phyloP scores from a whole-genome alignment of 1,140 invertebrate species.

The Bombus pyrosoma region DNA sequence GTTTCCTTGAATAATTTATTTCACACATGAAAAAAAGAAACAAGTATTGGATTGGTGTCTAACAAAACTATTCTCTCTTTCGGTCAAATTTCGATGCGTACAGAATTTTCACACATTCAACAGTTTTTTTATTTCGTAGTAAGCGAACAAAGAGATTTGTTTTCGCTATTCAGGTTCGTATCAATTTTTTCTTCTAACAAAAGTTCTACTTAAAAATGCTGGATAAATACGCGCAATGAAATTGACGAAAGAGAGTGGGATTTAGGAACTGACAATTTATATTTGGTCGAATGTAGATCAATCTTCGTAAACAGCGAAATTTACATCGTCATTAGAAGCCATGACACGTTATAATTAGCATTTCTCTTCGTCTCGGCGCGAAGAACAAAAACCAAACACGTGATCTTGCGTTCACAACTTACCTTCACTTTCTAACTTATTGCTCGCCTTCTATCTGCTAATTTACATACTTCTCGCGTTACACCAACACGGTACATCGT shows the following conservation, averaged over 20 bases:
- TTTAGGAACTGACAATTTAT: too few relatives aligned
- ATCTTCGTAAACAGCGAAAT: not conserved
- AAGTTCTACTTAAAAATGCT: too few relatives aligned
- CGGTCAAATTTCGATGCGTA: too few relatives aligned
- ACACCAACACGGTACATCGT: conserved; percentile 8
- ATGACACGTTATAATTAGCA: conserved; percentile 10
- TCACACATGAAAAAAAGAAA: not conserved
- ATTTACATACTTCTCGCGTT: conserved; percentile 31
- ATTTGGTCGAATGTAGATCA: not conserved
- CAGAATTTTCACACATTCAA: not conserved
- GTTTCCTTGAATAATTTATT: not conserved
- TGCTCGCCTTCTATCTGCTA: not conserved
- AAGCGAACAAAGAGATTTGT: not conserved
- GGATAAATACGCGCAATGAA: too few relatives aligned
- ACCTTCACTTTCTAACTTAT: conserved; percentile 26
- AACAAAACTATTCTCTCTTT: too few relatives aligned
- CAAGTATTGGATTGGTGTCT: too few relatives aligned
- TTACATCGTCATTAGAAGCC: not conserved
- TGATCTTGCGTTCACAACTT: not conserved
- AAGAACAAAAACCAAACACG: conserved; percentile 4
- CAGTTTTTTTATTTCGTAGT: not conserved
- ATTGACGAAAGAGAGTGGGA: too few relatives aligned
- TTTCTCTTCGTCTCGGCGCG: not conserved
- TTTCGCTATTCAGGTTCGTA: too few relatives aligned
- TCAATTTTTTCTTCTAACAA: not conserved